Conservation (phyloP, 1,140 invertebrate genomes). For the Triops cancriformis region DNA sequence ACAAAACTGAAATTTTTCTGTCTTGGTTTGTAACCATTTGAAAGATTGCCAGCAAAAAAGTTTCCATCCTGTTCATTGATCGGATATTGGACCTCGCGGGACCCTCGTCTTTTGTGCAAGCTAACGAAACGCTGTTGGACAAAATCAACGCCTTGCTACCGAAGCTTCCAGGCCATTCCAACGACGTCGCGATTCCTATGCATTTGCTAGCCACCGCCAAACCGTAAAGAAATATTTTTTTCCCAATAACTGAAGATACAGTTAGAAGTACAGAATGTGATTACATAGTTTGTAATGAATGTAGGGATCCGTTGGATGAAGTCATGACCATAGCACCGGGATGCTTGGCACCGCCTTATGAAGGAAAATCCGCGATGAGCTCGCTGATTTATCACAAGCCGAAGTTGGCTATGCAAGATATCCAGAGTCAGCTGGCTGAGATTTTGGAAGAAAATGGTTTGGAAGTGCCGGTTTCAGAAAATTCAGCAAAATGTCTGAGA, state of each 20-base stretch:
- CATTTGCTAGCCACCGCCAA: conserved; percentile 48
- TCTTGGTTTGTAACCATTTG: conserved; percentile 27
- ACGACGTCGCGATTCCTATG: conserved; percentile 57
- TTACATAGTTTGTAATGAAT: background rate
- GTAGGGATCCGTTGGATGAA: background rate
- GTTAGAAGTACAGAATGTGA: background rate
- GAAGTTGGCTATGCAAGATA: background rate
- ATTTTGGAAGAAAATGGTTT: background rate
- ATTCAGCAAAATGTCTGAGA: conserved; percentile 6
- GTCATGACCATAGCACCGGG: conserved; percentile 12
- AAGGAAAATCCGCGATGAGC: background rate
- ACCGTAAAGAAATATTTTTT: conserved; percentile 40
- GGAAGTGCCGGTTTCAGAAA: background rate
- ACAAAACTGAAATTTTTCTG: conserved; percentile 23
- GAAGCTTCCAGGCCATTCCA: conserved; percentile 52
- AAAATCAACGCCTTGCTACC: conserved; percentile 52
- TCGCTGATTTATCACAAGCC: conserved; percentile 14
- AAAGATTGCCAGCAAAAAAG: conserved; percentile 45
- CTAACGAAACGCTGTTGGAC: conserved; percentile 50
- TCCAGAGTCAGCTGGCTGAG: background rate
- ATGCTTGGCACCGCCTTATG: conserved; percentile 20
- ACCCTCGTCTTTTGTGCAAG: conserved; percentile 45
- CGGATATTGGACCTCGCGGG: conserved; percentile 53
- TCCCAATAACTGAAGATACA: background rate
- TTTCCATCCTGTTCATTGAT: conserved; percentile 56